Conservation (phyloP, 2,888 invertebrate species). For the Aspidiotus rigidus region DNA sequence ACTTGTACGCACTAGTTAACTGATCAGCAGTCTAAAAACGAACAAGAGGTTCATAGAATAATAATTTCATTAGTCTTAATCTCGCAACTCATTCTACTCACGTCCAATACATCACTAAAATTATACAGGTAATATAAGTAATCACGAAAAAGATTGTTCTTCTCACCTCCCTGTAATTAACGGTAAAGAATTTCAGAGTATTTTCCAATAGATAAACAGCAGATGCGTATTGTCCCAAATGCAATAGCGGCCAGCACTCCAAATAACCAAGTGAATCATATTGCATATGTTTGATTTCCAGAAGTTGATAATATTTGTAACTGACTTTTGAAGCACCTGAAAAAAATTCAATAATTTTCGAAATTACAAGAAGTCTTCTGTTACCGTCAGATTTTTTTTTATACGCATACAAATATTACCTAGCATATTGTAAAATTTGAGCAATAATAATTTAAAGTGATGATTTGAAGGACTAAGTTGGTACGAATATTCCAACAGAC, state of each 20-base stretch:
- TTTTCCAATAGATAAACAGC: conserved; percentile 62
- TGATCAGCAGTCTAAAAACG: conserved; percentile 71
- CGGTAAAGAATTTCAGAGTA: conserved; percentile 75
- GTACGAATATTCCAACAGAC: conserved; percentile 63
- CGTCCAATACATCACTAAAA: too few relatives aligned
- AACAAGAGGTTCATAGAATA: conserved; percentile 26
- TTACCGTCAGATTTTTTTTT: too few relatives aligned
- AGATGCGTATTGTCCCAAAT: conserved; percentile 60
- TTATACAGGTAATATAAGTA: too few relatives aligned
- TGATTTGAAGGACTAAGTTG: conserved; percentile 76
- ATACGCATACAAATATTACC: conserved; percentile 47
- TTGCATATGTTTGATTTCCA: conserved; percentile 90
- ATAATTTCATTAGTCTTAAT: background rate
- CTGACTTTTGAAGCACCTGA: conserved; percentile 66
- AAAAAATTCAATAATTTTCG: conserved; percentile 34
- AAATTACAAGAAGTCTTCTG: background rate
- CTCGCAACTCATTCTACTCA: too few relatives aligned
- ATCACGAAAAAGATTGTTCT: background rate
- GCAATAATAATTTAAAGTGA: conserved; percentile 73
- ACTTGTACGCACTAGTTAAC: conserved; percentile 84
- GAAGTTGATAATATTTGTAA: conserved; percentile 59
- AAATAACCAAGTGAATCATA: conserved; percentile 82
- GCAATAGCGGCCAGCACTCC: conserved; percentile 63
- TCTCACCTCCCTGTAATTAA: conserved; percentile 75
- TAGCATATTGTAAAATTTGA: conserved; percentile 67